Conservation (phyloP, 2,797 vertebrate genomes). For the Squalus acanthias region DNA sequence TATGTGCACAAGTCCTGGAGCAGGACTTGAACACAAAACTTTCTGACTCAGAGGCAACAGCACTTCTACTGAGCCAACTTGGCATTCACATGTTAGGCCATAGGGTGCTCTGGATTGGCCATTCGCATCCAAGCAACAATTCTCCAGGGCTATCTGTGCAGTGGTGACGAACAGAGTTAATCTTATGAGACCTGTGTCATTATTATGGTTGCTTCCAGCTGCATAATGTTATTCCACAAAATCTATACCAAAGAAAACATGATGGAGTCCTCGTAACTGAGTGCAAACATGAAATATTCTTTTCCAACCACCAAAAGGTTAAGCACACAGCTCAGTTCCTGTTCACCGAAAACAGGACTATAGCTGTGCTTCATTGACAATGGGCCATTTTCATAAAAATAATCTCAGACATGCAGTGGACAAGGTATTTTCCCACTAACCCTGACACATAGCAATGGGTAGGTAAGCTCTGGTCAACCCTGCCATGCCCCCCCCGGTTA, state of each 20-base stretch:
- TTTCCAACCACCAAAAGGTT: not conserved
- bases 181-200: not conserved
- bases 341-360: not conserved
- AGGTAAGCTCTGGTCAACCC: not conserved
- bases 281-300: not conserved
- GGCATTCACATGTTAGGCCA: not conserved
- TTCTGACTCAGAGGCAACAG: constrained; percentile 7
- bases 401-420: not conserved
- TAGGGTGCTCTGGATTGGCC: not conserved
- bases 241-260: not conserved
- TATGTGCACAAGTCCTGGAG: not conserved
- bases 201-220: not conserved
- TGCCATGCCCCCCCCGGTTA: not conserved
- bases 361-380: not conserved
- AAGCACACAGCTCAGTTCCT: not conserved
- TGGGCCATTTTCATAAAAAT: not conserved
- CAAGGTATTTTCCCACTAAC: too few species aligned
- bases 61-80: not conserved
- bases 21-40: not conserved
- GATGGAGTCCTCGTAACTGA: not conserved
- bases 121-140: not conserved
- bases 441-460: not conserved
- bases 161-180: not conserved
- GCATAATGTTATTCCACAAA: not conserved
- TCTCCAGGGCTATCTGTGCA: not conserved